A percentile compares a stretch with the other conserved stretches of the same genome.
phyloP scores from a whole-genome alignment of 2,113 vertebrate genomes.

The Andinoacara biseriatus region DNA sequence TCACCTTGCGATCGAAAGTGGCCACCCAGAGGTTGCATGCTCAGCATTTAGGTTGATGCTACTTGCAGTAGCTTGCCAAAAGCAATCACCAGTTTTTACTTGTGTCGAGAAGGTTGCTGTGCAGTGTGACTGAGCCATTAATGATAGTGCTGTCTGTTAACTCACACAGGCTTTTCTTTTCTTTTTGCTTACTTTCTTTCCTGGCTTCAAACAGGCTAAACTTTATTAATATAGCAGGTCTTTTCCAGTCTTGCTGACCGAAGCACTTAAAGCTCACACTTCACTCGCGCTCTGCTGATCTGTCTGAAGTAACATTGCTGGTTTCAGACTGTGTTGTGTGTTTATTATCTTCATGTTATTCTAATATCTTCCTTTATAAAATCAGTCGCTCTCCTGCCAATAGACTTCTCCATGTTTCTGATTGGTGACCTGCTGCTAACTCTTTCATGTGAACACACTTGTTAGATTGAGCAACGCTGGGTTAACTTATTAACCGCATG shows the following conservation, averaged over 20 bases:
- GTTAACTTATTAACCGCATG: background rate
- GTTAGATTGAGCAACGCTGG: background rate
- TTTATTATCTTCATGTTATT: background rate
- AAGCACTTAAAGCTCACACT: background rate
- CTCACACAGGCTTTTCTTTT: background rate
- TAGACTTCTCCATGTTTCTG: background rate
- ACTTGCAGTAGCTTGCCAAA: too few relatives aligned
- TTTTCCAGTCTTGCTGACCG: background rate
- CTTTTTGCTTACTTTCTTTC: background rate
- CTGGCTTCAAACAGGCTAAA: background rate
- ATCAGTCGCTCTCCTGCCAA: background rate
- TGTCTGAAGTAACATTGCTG: background rate
- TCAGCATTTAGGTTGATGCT: background rate
- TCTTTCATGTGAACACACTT: background rate
- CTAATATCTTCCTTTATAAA: background rate
- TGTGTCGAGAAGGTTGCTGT: background rate
- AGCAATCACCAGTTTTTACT: background rate
- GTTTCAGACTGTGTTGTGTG: background rate
- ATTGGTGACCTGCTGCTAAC: background rate
- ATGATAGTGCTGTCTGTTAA: background rate
- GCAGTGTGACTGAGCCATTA: background rate
- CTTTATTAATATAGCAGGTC: background rate
- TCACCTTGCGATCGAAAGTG: background rate
- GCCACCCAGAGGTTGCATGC: background rate
- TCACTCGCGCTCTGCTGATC: background rate